Conservation (phyloP, 2,888 invertebrate species). For the Xestia c-nigrum region DNA sequence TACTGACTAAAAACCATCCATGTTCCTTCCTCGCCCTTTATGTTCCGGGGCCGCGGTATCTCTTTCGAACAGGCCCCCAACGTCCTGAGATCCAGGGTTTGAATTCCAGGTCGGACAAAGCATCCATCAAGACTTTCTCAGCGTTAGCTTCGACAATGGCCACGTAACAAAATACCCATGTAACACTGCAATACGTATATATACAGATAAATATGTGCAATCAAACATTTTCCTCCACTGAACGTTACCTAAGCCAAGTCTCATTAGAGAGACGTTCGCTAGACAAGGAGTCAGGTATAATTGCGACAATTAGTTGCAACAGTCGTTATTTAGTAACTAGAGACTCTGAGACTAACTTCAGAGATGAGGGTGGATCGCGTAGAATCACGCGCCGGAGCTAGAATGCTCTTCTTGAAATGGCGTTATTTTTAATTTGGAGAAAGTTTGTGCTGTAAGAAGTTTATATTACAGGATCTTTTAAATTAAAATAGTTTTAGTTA, state of each 20-base stretch:
- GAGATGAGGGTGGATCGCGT: slow-evolving; percentile 7
- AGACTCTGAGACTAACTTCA: not conserved
- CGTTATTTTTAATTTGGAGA: not conserved
- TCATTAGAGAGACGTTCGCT: slow-evolving; percentile 16
- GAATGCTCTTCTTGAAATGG: not conserved
- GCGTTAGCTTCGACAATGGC: not conserved
- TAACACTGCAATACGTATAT: not conserved
- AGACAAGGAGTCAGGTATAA: slow-evolving; percentile 27
- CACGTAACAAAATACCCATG: not conserved
- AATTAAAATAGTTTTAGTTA: not conserved
- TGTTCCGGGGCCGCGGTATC: too few species aligned
- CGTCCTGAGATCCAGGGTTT: not conserved
- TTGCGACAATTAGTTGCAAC: slow-evolving; percentile 50
- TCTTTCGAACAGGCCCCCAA: too few species aligned
- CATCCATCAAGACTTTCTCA: not conserved
- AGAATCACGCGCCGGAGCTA: slow-evolving; percentile 19
- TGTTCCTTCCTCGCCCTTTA: too few species aligned
- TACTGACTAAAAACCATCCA: too few species aligned
- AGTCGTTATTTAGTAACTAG: slow-evolving; percentile 25
- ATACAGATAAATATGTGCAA: not conserved
- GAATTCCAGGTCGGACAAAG: not conserved
- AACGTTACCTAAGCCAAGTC: not conserved
- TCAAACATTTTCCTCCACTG: too few species aligned
- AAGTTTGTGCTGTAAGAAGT: not conserved
- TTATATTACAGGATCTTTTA: accelerated